Conservation (phyloP, 2,797 vertebrate genomes). For the Pangasius macronema region DNA sequence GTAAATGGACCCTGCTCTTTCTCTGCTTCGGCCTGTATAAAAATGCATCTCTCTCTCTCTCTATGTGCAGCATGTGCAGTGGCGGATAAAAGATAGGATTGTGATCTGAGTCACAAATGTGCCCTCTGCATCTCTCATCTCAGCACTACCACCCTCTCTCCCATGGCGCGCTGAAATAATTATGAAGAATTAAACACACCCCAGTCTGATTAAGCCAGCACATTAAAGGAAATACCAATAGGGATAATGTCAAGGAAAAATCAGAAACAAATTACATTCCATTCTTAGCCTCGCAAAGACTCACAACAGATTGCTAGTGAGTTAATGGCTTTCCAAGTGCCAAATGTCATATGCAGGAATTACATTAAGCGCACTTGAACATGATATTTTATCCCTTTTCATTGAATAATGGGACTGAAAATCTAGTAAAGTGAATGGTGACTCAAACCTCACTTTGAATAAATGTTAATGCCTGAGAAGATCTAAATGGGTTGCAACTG, state of each 20-base stretch:
- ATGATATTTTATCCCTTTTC: slow-evolving; percentile 44
- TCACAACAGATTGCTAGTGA: slow-evolving; percentile 28
- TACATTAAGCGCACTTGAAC: slow-evolving; percentile 53
- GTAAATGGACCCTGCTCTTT: slow-evolving; percentile 53
- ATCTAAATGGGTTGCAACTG: slow-evolving; percentile 47
- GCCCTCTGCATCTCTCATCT: slow-evolving; percentile 42
- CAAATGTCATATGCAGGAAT: slow-evolving; percentile 56
- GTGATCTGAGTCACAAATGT: slow-evolving; percentile 52
- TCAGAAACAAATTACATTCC: slow-evolving; percentile 55
- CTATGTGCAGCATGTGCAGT: slow-evolving; percentile 61
- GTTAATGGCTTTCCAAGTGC: slow-evolving; percentile 49
- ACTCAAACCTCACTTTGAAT: slow-evolving; percentile 46
- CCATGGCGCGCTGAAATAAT: slow-evolving; percentile 61
- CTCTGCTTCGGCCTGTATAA: slow-evolving; percentile 46
- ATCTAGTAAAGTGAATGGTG: slow-evolving; percentile 47
- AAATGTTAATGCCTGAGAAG: slow-evolving; percentile 52
- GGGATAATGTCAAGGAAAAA: slow-evolving; percentile 66
- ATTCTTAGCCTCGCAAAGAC: slow-evolving; percentile 32
- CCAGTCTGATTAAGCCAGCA: slow-evolving; percentile 64
- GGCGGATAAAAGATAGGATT: slow-evolving; percentile 57
- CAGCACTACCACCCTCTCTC: slow-evolving; percentile 48
- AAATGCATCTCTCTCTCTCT: slow-evolving; percentile 55
- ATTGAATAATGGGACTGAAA: slow-evolving; percentile 47
- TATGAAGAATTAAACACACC: slow-evolving; percentile 71
- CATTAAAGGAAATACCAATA: slow-evolving; percentile 63